Evolutionary conservation across 1,140 invertebrate species (phyloP), one percentile per base, ranked within the genome.

Genomic region (Heliconius hermathena): DNA sequence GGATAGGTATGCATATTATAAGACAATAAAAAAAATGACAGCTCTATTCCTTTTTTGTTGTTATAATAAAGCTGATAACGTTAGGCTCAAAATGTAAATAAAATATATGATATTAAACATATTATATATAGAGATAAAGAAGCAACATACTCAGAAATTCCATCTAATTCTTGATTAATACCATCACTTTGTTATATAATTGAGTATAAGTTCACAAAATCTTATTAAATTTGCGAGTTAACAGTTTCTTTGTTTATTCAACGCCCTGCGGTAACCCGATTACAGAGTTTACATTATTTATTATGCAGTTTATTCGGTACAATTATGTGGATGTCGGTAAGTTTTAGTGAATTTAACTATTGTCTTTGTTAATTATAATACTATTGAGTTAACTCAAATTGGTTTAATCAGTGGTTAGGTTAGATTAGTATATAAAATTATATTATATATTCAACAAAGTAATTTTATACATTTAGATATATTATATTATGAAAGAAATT

Each of bases 211-310:
- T 36, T 26, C 52, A 77, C 46, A 36, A 71, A 77, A 78, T 77
- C 38, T 41, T 52, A 77, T 78, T 74, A 75, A 81, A 72, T 46
- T 26, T 73, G 57, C 73, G 60, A 80, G 76, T 82, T 82, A 82
- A 70, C 77, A 73, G 78, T 82, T 82, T 82, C 78, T 80, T 82
- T 78, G 79, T 82, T 82, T 82, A 82, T 60, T 76, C 72, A 80
- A 78, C 76, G 66, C 60, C 73, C 81, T 73, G 54, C 76, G 71
- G 71, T 77, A 82, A 82, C 76, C 79, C 78, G 78, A 82, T 80
- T 79, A 82, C 60, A 70, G 73, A 38, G 76, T 82, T 80, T 82
- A 57, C 76, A 66, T 72, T 78, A 80, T 77, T 82, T 80, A 82
- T 82, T 80, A 80, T 80, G 72, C 76, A 80, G 76, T 82, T 80